phyloP scores from a whole-genome alignment of 2,888 invertebrate species.

The Oscheius sp. region DNA sequence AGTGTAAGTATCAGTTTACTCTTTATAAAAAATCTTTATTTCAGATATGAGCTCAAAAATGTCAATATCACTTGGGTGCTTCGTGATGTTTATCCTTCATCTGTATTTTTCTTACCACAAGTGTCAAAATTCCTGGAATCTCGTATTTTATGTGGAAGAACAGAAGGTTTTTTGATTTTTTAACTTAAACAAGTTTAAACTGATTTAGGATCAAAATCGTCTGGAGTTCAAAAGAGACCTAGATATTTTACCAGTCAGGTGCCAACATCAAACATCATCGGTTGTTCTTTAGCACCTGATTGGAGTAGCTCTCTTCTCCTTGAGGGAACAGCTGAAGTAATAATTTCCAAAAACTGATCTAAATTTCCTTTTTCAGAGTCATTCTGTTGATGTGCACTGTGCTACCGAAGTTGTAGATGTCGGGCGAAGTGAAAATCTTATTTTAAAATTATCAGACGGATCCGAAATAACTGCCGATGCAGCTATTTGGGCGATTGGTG shows the following conservation, averaged over 20 bases:
- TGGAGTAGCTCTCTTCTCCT: constrained; percentile 76
- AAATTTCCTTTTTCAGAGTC: background rate
- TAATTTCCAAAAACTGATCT: background rate
- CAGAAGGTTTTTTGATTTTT: background rate
- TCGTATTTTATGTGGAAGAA: constrained; percentile 9
- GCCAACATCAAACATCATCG: constrained; percentile 70
- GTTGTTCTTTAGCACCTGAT: constrained; percentile 94
- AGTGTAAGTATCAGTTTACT: constrained; percentile 72
- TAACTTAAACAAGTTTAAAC: background rate
- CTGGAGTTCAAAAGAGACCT: constrained; percentile 65
- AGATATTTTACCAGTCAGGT: constrained; percentile 64
- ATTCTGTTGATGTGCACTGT: background rate
- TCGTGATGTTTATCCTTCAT: constrained; percentile 88
- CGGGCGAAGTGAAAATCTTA: background rate
- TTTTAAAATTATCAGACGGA: background rate
- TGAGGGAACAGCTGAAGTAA: constrained; percentile 42
- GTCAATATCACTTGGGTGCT: constrained; percentile 91
- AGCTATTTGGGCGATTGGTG: constrained; percentile 93
- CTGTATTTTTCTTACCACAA: constrained; percentile 93
- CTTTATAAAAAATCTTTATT: constrained; percentile 26
- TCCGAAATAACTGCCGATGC: constrained; percentile 78
- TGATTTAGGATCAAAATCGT: constrained; percentile 58
- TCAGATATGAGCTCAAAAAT: constrained; percentile 81
- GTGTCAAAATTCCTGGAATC: constrained; percentile 70
- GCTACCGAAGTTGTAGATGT: constrained; percentile 5